Conservation (phyloP, 2,113 vertebrate genomes). For the Calonectris borealis region DNA sequence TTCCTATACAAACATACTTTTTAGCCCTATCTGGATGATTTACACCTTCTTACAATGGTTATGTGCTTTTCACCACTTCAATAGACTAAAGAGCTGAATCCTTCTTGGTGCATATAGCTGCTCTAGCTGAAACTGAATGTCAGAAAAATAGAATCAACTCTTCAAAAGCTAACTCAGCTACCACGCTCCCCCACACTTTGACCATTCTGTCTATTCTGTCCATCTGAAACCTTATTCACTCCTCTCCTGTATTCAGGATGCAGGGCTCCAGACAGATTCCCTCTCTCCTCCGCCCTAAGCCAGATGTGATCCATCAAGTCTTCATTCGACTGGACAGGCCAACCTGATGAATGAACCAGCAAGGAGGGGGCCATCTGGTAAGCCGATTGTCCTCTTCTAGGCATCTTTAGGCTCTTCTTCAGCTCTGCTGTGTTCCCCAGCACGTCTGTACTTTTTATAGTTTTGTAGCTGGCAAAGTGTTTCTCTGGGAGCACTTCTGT, state of each 20-base stretch:
- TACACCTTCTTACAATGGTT: neutral
- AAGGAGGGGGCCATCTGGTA: slow-evolving; percentile 23
- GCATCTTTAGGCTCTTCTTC: slow-evolving; percentile 51
- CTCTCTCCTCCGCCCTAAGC: slow-evolving; percentile 36
- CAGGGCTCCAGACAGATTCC: slow-evolving; percentile 39
- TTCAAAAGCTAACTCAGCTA: neutral
- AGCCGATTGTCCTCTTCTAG: slow-evolving; percentile 25
- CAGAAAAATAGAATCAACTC: neutral
- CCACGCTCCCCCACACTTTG: neutral
- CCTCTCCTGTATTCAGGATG: slow-evolving; percentile 50
- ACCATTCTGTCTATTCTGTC: slow-evolving; percentile 11
- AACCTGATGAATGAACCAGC: slow-evolving; percentile 8
- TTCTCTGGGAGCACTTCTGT: neutral
- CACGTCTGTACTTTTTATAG: neutral
- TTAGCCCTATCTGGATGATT: neutral
- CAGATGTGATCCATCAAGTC: neutral
- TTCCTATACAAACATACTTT: neutral
- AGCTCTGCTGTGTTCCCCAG: neutral
- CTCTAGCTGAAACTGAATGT: neutral
- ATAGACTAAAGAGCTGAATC: neutral
- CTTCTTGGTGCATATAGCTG: neutral
- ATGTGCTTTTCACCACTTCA: neutral
- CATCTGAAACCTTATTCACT: neutral
- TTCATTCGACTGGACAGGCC: slow-evolving; percentile 25
- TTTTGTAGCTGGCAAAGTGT: neutral